Evolutionary conservation across 2,888 invertebrate genomes (phyloP).

Genomic region (Epistrophe eligans): DNA sequence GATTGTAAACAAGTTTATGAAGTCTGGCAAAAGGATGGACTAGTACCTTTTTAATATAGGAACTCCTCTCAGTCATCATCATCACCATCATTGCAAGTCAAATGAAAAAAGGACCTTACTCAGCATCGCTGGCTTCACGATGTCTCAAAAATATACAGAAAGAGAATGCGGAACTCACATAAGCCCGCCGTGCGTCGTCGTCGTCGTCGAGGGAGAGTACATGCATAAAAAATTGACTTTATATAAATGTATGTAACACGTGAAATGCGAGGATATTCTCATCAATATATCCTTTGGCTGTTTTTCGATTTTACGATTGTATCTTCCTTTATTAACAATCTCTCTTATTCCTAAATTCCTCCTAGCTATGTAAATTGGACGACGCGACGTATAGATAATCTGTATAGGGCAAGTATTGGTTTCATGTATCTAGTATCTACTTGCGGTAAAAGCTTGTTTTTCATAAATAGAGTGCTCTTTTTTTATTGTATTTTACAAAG

Average conservation of each 20-base stretch:
- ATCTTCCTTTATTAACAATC: not conserved
- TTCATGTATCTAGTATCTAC: too few relatives aligned
- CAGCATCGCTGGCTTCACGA: not conserved
- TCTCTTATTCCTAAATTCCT: not conserved
- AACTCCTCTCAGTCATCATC: constrained; percentile 30
- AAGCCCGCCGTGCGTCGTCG: not conserved
- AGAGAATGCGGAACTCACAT: constrained; percentile 23
- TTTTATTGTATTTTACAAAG: too few relatives aligned
- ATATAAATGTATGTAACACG: not conserved
- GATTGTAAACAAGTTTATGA: constrained; percentile 52
- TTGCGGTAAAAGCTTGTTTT: too few relatives aligned
- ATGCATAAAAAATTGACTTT: not conserved
- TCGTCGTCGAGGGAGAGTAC: not conserved
- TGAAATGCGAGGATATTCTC: constrained; percentile 7
- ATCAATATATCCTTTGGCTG: constrained; percentile 58
- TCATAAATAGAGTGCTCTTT: too few relatives aligned
- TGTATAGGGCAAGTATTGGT: not conserved
- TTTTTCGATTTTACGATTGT: constrained; percentile 64
- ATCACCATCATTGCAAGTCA: constrained; percentile 28
- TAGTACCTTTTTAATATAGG: not conserved
- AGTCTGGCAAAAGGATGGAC: constrained; percentile 39
- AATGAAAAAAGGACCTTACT: constrained; percentile 33
- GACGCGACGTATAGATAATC: too few relatives aligned
- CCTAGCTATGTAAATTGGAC: not conserved
- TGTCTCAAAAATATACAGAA: too few relatives aligned